phyloP scores from a whole-genome alignment of 2,888 invertebrate genomes.

The Lithophane socia region DNA sequence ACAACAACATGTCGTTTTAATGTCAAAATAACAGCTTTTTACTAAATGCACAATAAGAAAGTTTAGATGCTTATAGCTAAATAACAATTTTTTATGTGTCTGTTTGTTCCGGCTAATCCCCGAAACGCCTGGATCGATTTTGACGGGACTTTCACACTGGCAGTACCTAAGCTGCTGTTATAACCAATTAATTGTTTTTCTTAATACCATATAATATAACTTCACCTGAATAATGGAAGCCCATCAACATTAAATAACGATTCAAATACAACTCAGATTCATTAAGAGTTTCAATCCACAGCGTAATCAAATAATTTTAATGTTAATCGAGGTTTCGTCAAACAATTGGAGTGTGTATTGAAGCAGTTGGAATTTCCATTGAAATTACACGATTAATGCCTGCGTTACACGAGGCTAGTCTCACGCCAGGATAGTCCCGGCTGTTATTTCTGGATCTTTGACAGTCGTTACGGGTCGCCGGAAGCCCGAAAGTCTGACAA shows the following conservation, averaged over 20 bases:
- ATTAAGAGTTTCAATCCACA: conserved; percentile 40
- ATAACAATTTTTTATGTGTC: neutral
- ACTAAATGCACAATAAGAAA: no score
- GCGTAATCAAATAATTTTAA: conserved; percentile 54
- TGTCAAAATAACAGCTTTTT: no score
- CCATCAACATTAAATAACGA: conserved; percentile 3
- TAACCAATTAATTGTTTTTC: neutral
- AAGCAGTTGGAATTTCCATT: conserved; percentile 44
- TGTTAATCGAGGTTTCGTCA: conserved; percentile 47
- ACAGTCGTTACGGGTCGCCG: no score
- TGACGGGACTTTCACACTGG: neutral
- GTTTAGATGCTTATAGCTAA: no score
- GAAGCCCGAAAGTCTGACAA: no score
- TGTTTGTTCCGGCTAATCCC: neutral
- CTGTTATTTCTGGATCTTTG: no score
- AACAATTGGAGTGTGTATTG: conserved; percentile 47
- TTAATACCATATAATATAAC: neutral
- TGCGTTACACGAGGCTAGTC: neutral
- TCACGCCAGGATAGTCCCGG: neutral
- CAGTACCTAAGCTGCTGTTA: neutral
- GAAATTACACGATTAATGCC: conserved; percentile 39
- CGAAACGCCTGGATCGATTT: neutral
- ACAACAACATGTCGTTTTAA: no score
- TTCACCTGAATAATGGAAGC: neutral
- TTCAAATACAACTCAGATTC: conserved; percentile 30